Percentiles rank a stretch among this genome's conserved stretches.
phyloP scores from a whole-genome alignment of 1,140 invertebrate species.

The Reticulitermes speratus region DNA sequence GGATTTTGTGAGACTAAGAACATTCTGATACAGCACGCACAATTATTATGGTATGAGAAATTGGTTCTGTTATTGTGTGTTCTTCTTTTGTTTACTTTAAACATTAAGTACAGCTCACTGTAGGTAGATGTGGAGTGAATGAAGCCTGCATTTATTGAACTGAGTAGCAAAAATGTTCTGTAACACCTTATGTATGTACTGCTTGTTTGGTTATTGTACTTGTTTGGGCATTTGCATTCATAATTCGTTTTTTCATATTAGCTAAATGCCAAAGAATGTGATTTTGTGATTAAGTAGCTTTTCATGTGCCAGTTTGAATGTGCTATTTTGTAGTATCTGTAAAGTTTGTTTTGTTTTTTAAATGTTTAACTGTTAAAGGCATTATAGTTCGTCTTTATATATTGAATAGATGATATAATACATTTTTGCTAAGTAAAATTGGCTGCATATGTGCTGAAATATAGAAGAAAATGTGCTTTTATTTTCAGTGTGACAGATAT shows the following conservation, averaged over 20 bases:
- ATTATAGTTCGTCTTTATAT: background rate
- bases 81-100: background rate
- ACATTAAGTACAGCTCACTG: background rate
- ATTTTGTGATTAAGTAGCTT: slow-evolving; percentile 22
- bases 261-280: slow-evolving; percentile 24
- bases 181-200: background rate
- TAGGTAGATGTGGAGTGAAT: background rate
- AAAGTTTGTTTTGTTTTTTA: slow-evolving; percentile 20
- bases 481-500: background rate
- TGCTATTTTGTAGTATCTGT: background rate
- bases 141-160: background rate
- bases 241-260: background rate
- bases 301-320: slow-evolving; percentile 18
- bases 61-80: background rate
- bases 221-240: slow-evolving; percentile 26
- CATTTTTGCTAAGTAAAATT: background rate
- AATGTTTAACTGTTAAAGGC: slow-evolving; percentile 12
- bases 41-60: background rate
- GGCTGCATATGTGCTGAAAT: background rate
- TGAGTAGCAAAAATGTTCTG: background rate
- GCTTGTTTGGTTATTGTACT: background rate
- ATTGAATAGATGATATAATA: background rate
- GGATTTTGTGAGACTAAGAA: too few species aligned
- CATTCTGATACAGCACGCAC: too few species aligned
- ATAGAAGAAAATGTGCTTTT: background rate